These are phyloP conservation scores for Tetheella fluctuosa DNA, from an alignment of 2,888 invertebrate genomes.

Conservation along the genomic window DNA sequence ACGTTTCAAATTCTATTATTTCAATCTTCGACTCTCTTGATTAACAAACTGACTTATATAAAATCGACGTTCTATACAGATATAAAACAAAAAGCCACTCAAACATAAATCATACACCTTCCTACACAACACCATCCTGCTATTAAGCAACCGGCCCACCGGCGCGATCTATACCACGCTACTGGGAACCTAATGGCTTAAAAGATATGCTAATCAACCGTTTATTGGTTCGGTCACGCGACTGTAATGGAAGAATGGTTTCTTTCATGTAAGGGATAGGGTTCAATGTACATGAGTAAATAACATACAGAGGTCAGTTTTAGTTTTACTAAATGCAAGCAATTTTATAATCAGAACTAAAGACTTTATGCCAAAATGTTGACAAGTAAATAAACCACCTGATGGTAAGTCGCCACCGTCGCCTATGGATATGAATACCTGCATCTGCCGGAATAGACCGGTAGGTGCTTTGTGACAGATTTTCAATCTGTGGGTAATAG, in stretches of 20 bases:
- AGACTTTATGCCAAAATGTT: no score
- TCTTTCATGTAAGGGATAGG: constrained; percentile 15
- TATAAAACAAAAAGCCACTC: neutral
- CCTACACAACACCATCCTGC: neutral
- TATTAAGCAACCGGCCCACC: constrained; percentile 12
- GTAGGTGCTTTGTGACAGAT: no score
- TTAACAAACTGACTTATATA: no score
- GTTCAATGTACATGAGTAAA: neutral
- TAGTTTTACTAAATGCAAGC: no score
- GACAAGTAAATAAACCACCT: no score
- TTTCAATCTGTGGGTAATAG: no score
- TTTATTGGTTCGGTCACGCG: constrained; percentile 45
- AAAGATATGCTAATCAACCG: constrained; percentile 46
- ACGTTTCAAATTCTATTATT: no score
- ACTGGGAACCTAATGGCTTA: constrained; percentile 24
- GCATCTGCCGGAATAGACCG: no score
- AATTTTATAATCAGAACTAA: no score
- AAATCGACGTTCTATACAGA: neutral
- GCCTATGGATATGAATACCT: no score
- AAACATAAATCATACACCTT: neutral
- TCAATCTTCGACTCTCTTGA: no score
- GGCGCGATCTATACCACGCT: constrained; percentile 24
- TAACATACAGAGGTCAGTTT: neutral
- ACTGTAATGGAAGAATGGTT: constrained; percentile 19
- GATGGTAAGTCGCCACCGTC: no score